Conservation (phyloP, 2,113 vertebrate genomes). For the Oryzias melastigma region DNA sequence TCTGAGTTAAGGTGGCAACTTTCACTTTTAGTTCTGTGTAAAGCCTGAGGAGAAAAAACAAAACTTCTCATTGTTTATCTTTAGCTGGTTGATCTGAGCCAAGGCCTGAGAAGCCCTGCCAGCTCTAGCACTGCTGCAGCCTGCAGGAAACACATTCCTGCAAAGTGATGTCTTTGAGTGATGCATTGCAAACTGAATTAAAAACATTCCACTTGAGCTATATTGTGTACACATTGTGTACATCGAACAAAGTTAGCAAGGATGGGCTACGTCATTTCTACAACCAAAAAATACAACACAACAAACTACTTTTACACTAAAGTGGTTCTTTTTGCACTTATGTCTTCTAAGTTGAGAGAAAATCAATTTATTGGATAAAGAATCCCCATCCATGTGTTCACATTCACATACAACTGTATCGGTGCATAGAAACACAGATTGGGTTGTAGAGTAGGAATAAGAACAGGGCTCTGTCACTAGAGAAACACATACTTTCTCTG, state of each 20-base stretch:
- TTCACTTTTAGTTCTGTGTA: slow-evolving; percentile 54
- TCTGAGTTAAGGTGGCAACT: slow-evolving; percentile 60
- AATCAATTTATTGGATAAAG: slow-evolving; percentile 1
- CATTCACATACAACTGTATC: slow-evolving; percentile 23
- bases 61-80: slow-evolving; percentile 62
- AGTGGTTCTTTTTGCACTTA: neutral
- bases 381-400: slow-evolving; percentile 56
- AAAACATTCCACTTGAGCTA: slow-evolving; percentile 27
- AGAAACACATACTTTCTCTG: no score
- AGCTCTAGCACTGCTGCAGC: slow-evolving; percentile 22
- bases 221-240: slow-evolving; percentile 2
- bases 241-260: slow-evolving; percentile 4
- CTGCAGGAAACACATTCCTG: slow-evolving; percentile 14
- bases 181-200: slow-evolving; percentile 27
- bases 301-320: slow-evolving; percentile 5
- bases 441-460: slow-evolving; percentile 54
- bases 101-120: slow-evolving; percentile 39
- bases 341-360: neutral
- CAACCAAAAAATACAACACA: slow-evolving; percentile 6
- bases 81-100: slow-evolving; percentile 54
- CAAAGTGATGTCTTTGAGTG: slow-evolving; percentile 33
- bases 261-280: slow-evolving; percentile 7
- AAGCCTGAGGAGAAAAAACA: slow-evolving; percentile 58
- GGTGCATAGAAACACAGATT: slow-evolving; percentile 48
- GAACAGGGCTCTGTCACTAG: slow-evolving; percentile 26